A percentile compares a stretch with the other conserved stretches of the same genome.
These are phyloP conservation scores for Petrolisthes cinctipes DNA, from an alignment of 2,888 invertebrate species.

Conservation along the genomic window DNA sequence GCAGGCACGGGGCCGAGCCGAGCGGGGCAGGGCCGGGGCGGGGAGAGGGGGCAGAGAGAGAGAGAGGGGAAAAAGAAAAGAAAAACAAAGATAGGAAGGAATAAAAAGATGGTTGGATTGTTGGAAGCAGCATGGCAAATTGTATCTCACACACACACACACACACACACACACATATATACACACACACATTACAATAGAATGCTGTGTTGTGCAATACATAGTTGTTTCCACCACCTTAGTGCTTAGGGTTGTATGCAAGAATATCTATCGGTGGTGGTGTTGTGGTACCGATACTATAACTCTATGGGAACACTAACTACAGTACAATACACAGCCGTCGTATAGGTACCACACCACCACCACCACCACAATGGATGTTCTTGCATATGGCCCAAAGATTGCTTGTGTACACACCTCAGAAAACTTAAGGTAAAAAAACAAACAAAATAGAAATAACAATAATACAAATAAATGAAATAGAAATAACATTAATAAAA, in stretches of 20 bases:
- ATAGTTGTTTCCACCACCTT: too few relatives aligned
- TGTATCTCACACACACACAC: background rate
- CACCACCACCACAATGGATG: too few relatives aligned
- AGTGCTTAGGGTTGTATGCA: too few relatives aligned
- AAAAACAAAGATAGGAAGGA: background rate
- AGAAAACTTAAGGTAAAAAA: background rate
- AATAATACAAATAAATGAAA: too few relatives aligned
- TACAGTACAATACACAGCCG: too few relatives aligned
- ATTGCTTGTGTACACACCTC: too few relatives aligned
- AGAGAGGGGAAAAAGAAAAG: background rate
- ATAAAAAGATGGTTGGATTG: background rate
- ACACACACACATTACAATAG: background rate
- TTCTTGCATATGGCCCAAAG: too few relatives aligned
- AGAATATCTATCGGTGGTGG: too few relatives aligned
- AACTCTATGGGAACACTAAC: too few relatives aligned
- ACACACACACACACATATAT: background rate
- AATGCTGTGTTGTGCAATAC: too few relatives aligned
- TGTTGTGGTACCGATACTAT: background rate
- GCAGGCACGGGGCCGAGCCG: background rate
- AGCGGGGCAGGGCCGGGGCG: background rate
- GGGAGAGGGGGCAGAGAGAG: background rate
- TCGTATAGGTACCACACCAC: too few relatives aligned
- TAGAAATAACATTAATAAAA: too few relatives aligned
- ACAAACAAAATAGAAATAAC: background rate
- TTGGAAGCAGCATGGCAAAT: conserved; percentile 6